Evolutionary conservation across 2,113 vertebrate genomes (phyloP).

Genomic region (Pyxicephalus adspersus): DNA sequence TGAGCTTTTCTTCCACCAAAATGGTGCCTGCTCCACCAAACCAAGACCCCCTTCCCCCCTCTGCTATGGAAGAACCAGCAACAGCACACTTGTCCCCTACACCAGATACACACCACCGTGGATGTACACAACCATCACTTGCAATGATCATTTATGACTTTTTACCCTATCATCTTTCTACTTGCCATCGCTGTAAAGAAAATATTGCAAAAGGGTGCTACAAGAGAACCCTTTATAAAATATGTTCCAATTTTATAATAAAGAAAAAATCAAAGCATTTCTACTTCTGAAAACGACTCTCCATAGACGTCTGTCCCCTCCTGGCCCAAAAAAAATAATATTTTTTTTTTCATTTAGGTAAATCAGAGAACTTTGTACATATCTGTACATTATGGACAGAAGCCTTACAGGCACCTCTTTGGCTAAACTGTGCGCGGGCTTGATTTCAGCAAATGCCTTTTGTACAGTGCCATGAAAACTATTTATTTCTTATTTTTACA

Average conservation of each 20-base stretch:
- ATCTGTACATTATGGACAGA: background rate
- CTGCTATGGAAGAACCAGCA: constrained; percentile 1
- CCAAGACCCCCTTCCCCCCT: background rate
- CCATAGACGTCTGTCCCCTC: background rate
- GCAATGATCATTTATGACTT: background rate
- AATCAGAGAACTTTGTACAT: constrained; percentile 10
- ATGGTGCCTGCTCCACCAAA: constrained; percentile 40
- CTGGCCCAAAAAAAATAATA: background rate
- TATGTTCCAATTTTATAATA: constrained; percentile 37
- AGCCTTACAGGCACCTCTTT: constrained; percentile 1
- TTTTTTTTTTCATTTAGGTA: constrained; percentile 17
- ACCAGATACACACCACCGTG: constrained; percentile 2
- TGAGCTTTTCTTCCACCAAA: constrained; percentile 39
- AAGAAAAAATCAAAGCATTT: constrained; percentile 34
- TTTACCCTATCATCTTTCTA: background rate
- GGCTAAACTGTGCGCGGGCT: constrained; percentile 7
- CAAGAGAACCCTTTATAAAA: background rate
- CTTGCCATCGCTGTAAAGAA: background rate
- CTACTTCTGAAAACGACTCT: constrained; percentile 3
- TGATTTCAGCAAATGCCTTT: constrained; percentile 41
- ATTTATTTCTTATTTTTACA: constrained; percentile 74
- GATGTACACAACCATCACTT: constrained; percentile 17
- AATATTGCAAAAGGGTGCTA: constrained; percentile 9
- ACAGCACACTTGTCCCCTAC: background rate
- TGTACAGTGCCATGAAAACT: constrained; percentile 56